These are phyloP conservation scores for Diarsia rubi DNA, from an alignment of 2,888 invertebrate species.

Conservation along the genomic window DNA sequence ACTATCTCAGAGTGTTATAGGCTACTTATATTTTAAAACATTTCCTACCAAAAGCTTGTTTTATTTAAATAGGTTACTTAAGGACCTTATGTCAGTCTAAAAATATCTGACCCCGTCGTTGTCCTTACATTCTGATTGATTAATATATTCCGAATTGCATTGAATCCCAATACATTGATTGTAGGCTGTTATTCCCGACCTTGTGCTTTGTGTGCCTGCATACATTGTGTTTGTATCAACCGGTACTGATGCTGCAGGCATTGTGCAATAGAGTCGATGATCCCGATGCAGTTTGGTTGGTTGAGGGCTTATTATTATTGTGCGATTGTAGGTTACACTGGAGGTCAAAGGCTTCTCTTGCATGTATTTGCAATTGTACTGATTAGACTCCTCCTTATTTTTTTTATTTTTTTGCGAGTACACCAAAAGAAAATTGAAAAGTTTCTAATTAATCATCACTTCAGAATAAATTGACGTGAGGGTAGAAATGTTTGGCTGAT, in stretches of 20 bases:
- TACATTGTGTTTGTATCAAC: constrained; percentile 11
- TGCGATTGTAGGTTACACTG: not conserved
- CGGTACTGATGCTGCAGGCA: constrained; percentile 21
- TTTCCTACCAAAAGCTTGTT: not conserved
- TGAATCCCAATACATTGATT: constrained; percentile 31
- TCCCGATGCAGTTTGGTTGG: not conserved
- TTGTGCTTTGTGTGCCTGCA: constrained; percentile 11
- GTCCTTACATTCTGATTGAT: constrained; percentile 33
- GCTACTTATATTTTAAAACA: not conserved
- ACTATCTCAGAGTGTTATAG: not conserved
- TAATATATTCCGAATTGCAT: constrained; percentile 12
- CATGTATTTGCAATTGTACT: not conserved
- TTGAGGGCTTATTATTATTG: not conserved
- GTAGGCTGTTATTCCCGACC: constrained; percentile 25
- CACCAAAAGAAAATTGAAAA: not conserved
- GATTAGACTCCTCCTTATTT: too few relatives aligned
- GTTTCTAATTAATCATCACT: not conserved
- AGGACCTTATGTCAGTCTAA: constrained; percentile 15
- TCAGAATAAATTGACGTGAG: not conserved
- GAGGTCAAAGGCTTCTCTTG: not conserved
- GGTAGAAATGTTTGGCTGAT: not conserved
- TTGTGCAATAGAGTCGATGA: constrained; percentile 31
- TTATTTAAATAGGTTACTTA: not conserved
- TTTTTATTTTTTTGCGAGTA: too few relatives aligned
- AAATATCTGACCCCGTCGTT: constrained; percentile 28